Percentiles rank a stretch among this genome's conserved stretches.
These are phyloP conservation scores for Carposina sasakii DNA, from an alignment of 1,140 invertebrate species.

Conservation along the genomic window DNA sequence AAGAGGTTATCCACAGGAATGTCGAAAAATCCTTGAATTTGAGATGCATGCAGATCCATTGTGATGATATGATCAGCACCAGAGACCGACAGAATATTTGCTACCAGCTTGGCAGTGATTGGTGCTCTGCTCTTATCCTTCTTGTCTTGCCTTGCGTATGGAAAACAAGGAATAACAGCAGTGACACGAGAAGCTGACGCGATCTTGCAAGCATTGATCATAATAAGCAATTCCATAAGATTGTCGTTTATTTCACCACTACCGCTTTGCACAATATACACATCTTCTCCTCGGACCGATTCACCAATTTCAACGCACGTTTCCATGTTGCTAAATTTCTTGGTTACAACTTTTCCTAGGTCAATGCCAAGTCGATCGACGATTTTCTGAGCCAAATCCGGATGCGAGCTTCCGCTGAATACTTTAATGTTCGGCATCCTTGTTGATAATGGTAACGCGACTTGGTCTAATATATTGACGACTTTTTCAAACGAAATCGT, in stretches of 20 bases:
- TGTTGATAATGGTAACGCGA: slow-evolving; percentile 53
- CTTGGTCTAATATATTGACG: slow-evolving; percentile 62
- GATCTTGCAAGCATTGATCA: slow-evolving; percentile 99
- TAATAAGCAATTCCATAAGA: slow-evolving; percentile 98
- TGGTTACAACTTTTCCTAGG: slow-evolving; percentile 96
- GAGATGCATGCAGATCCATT: slow-evolving; percentile 99
- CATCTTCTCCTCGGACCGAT: slow-evolving; percentile 98
- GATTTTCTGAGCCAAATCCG: slow-evolving; percentile 95
- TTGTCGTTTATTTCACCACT: slow-evolving; percentile 99
- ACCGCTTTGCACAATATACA: slow-evolving; percentile 99
- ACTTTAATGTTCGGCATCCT: slow-evolving; percentile 98
- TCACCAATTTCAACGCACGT: slow-evolving; percentile 99
- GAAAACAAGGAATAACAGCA: slow-evolving; percentile 99
- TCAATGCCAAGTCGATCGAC: slow-evolving; percentile 97
- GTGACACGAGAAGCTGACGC: slow-evolving; percentile 98
- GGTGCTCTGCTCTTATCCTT: slow-evolving; percentile 99
- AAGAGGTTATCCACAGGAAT: slow-evolving; percentile 93
- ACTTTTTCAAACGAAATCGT: slow-evolving; percentile 58
- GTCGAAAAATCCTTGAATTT: slow-evolving; percentile 87
- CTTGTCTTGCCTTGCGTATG: slow-evolving; percentile 99
- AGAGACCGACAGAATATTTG: slow-evolving; percentile 98
- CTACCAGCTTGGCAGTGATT: slow-evolving; percentile 98
- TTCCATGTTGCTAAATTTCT: slow-evolving; percentile 99
- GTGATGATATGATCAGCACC: slow-evolving; percentile 99
- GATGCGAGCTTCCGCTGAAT: slow-evolving; percentile 98